Evolutionary conservation across 2,888 invertebrate genomes (phyloP).

Genomic region (Rhyacophila evoluta): DNA sequence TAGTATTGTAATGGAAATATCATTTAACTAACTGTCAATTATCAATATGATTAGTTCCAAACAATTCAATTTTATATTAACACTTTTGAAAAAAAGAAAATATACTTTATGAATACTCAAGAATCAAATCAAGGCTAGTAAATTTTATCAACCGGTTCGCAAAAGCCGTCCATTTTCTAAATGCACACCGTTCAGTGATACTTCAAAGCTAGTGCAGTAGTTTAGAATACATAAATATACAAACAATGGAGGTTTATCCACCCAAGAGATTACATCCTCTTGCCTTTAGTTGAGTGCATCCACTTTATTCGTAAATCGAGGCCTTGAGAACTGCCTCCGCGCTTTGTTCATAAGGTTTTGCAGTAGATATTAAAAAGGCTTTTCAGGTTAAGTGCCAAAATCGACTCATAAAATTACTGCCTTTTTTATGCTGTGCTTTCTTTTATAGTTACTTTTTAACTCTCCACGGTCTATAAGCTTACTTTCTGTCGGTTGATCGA

Average conservation of each 20-base stretch:
- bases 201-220: neutral
- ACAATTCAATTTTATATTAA: no score
- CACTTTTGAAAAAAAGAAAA: no score
- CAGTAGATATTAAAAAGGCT: neutral
- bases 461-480: neutral
- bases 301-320: neutral
- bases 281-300: slow-evolving; percentile 11
- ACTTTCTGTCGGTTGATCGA: neutral
- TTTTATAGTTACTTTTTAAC: neutral
- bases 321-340: neutral
- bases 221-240: neutral
- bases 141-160: no score
- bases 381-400: neutral
- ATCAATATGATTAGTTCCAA: no score
- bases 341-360: neutral
- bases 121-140: no score
- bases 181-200: neutral
- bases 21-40: no score
- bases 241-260: slow-evolving; percentile 9
- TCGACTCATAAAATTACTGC: neutral
- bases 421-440: neutral
- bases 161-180: no score
- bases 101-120: no score
- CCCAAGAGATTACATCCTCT: slow-evolving; percentile 8
- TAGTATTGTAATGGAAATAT: no score